Conservation (phyloP, 2,797 vertebrate species). For the Spondyliosoma cantharus region DNA sequence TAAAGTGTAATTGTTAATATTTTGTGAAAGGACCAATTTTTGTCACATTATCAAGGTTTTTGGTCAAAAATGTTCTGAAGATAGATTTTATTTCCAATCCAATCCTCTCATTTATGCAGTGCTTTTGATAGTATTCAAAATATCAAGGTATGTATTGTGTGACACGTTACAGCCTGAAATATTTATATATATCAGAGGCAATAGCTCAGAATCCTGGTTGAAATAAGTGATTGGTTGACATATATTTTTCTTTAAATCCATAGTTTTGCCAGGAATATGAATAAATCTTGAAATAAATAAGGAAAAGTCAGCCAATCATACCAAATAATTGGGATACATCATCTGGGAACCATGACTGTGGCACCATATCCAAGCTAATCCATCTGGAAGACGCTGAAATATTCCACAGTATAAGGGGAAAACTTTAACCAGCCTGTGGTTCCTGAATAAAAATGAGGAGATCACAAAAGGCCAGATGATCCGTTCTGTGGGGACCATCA, state of each 20-base stretch:
- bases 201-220: background rate
- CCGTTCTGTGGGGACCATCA: background rate
- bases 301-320: background rate
- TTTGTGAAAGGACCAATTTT: no score
- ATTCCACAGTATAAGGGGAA: background rate
- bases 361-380: no score
- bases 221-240: background rate
- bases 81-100: no score
- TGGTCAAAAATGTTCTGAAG: no score
- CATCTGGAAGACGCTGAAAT: background rate
- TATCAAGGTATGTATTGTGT: no score
- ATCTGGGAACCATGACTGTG: background rate
- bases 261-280: background rate
- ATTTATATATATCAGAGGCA: background rate
- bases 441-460: background rate
- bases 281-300: background rate
- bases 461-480: background rate
- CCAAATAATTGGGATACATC: background rate
- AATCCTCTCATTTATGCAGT: no score
- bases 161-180: no score
- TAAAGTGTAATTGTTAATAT: no score
- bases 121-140: no score
- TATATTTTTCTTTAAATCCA: conserved; percentile 5
- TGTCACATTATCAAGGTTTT: no score
- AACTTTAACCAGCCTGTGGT: no score